Evolutionary conservation across 2,113 vertebrate species (phyloP), one percentile per base, ranked within the genome.

Genomic region (Caloenas nicobarica): DNA sequence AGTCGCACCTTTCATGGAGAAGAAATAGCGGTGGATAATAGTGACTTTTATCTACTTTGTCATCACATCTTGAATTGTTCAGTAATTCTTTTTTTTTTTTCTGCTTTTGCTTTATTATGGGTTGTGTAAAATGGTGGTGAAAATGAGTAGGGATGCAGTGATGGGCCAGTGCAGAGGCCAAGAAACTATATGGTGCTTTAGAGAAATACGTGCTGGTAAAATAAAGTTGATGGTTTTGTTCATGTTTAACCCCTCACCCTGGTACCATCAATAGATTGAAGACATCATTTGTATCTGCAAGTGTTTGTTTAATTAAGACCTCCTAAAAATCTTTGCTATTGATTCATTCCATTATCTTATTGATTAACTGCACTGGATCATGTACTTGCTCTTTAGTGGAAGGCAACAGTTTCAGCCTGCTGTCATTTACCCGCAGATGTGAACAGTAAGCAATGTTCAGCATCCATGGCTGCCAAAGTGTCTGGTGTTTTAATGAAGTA

Each of bases 301-400:
- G 98, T 98, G 98, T 99, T 99, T 98, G 98, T 98, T 99, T 99
- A 99, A 99, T 99, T 99, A 99, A 99, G 99, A 99, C 98, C 98
- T 98, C 98, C 97, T 98, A 98, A 98, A 98, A 98, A 99, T 99
- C 98, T 98, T 99, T 99, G 97, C 98, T 98, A 99, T 99, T 98
- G 99, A 99, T 98, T 98, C 97, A 93, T 98, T 98, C 98, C 98
- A 98, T 98, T 98, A 98, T 97, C 97, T 97, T 98, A 99, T 99
- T 98, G 99, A 99, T 99, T 98, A 98, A 97, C 97, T 97, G 97
- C 97, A 97, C 96, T 97, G 96, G 96, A 97, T 98, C 97, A 97
- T 98, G 98, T 98, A 98, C 98, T 97, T 96, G 85, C 97, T 98
- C 98, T 98, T 98, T 98, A 94, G 98, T 86, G 97, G 97, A 97